phyloP scores from a whole-genome alignment of 2,797 vertebrate genomes.

The Chelmon rostratus region DNA sequence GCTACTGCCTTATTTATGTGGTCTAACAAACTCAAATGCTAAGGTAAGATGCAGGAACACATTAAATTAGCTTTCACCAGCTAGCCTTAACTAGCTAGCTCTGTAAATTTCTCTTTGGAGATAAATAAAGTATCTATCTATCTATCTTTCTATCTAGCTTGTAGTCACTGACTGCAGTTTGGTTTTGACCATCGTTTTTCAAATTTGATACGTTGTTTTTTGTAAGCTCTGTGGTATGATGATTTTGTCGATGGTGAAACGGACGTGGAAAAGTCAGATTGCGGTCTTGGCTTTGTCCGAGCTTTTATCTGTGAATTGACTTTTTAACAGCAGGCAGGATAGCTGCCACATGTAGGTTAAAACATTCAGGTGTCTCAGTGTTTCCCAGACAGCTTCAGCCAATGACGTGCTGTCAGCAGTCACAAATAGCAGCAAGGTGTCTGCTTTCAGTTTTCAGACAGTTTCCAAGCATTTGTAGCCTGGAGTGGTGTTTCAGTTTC shows the following conservation, averaged over 20 bases:
- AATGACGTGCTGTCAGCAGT: neutral
- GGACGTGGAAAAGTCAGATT: neutral
- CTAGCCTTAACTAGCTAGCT: neutral
- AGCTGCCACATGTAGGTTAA: constrained; percentile 1
- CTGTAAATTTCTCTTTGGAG: too few relatives aligned
- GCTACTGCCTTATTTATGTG: neutral
- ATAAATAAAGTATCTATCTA: too few relatives aligned
- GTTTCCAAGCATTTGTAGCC: neutral
- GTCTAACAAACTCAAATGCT: neutral
- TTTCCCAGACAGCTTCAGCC: neutral
- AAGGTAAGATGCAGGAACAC: neutral
- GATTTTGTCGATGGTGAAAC: neutral
- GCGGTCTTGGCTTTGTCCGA: neutral
- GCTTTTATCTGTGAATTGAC: neutral
- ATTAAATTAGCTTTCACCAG: neutral
- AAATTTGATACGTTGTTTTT: neutral
- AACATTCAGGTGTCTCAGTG: too few relatives aligned
- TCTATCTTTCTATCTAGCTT: too few relatives aligned
- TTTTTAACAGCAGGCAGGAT: neutral
- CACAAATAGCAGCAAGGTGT: neutral
- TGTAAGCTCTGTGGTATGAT: neutral
- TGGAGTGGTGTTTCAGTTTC: constrained; percentile 8
- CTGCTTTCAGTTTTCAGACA: constrained; percentile 1
- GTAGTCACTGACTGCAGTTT: neutral
- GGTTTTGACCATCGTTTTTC: neutral